Evolutionary conservation across 2,888 invertebrate genomes (phyloP).

Genomic region (Malthinus flaveolus): DNA sequence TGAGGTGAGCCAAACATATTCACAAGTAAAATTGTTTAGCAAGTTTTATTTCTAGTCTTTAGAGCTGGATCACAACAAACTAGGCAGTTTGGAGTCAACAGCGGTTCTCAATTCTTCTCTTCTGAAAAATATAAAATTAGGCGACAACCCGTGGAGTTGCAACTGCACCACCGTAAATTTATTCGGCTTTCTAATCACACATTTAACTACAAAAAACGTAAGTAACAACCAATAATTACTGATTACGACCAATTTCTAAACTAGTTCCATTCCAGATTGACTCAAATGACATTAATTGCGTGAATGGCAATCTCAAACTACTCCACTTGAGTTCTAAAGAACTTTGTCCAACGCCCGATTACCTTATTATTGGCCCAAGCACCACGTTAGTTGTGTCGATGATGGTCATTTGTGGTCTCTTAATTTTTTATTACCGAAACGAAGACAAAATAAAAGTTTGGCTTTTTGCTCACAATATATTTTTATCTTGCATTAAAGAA

Average conservation of each 20-base stretch:
- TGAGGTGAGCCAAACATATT: too few relatives aligned
- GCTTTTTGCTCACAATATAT: constrained; percentile 64
- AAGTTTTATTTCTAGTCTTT: too few relatives aligned
- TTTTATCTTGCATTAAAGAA: constrained; percentile 67
- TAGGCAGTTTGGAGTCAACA: too few relatives aligned
- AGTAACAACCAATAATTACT: too few relatives aligned
- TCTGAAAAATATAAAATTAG: too few relatives aligned
- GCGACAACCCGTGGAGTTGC: too few relatives aligned
- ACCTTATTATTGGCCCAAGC: neutral
- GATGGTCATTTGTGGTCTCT: constrained; percentile 49
- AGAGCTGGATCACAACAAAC: too few relatives aligned
- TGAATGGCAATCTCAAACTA: neutral
- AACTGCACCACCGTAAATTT: too few relatives aligned
- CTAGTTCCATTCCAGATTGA: neutral
- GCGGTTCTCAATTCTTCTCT: too few relatives aligned
- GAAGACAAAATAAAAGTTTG: constrained; percentile 69
- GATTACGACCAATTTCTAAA: neutral
- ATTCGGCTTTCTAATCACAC: too few relatives aligned
- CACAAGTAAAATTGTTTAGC: too few relatives aligned
- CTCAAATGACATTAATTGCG: neutral
- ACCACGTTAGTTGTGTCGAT: neutral
- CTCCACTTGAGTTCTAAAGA: neutral
- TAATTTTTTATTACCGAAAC: constrained; percentile 57
- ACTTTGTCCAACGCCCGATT: constrained; percentile 20
- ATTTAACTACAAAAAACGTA: too few relatives aligned